Percentiles rank a stretch among this genome's conserved stretches.
Conservation (phyloP, 2,113 vertebrate species). For the Notothenia rossii region DNA sequence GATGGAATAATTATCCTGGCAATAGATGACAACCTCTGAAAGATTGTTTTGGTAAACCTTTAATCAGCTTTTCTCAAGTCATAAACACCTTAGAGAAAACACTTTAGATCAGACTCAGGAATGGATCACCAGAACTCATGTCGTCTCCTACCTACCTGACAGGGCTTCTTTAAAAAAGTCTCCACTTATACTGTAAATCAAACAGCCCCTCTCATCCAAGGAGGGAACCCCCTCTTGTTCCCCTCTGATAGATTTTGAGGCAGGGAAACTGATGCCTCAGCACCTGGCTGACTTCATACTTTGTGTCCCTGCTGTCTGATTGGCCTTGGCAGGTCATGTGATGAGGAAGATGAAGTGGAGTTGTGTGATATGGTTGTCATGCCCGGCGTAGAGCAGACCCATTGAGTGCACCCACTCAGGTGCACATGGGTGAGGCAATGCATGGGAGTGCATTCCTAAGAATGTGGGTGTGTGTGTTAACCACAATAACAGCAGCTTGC, state of each 20-base stretch:
- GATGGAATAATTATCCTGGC: too few relatives aligned
- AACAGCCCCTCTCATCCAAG: background rate
- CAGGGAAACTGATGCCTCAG: background rate
- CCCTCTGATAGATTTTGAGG: background rate
- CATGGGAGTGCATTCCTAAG: conserved; percentile 53
- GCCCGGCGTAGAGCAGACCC: conserved; percentile 90
- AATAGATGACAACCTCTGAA: too few relatives aligned
- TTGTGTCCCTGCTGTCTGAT: conserved; percentile 70
- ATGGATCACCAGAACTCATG: too few relatives aligned
- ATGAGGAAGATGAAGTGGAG: conserved; percentile 88
- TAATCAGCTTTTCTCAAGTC: too few relatives aligned
- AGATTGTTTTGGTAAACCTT: too few relatives aligned
- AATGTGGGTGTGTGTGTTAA: conserved; percentile 47
- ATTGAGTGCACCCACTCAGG: conserved; percentile 81
- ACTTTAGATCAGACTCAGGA: too few relatives aligned
- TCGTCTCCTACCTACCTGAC: too few relatives aligned
- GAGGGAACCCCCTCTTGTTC: background rate
- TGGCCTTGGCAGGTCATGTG: conserved; percentile 93
- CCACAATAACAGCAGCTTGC: conserved; percentile 21
- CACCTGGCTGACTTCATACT: background rate
- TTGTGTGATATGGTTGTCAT: conserved; percentile 89
- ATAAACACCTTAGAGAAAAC: too few relatives aligned
- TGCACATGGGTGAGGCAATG: conserved; percentile 88
- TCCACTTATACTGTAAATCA: background rate
- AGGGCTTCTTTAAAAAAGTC: background rate